Evolutionary conservation across 2,888 invertebrate genomes (phyloP), one percentile per base, ranked within the genome.

Genomic region (Chymomyza amoena): DNA sequence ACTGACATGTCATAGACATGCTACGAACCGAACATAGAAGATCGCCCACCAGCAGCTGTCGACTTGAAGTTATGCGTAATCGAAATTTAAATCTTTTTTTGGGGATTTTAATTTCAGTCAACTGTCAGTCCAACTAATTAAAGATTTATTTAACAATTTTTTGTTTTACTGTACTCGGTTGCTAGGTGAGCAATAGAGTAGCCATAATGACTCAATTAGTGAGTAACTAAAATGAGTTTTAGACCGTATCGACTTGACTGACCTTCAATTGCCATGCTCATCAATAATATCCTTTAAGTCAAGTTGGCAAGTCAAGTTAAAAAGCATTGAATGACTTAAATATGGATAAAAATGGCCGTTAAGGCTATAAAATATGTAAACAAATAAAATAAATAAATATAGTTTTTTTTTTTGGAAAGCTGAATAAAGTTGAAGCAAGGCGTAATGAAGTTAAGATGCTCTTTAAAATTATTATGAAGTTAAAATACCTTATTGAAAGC

Each of bases 131-230:
- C 39, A 45, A 45, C 39, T 45, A 45, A 45, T 45, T 45, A 45
- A 45, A 13, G 13, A 45, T 45, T 45, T 13, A 13, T 45, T 45
- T 13, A 45, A 45, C 13, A 45, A 3, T 45, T 13, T 45, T 45
- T 45, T 45, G n/a, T n/a, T 3, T 45, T 13, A 45, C 39, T 13
- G 39, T 45, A 45, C 39, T 7, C 13, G 39, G 10, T 45, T 13
- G 39, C 10, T 13, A 45, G 13, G 39, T 45, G 39, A 45, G 39
- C 39, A 45, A 45, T 45, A 1, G 36, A 1, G 36, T 9, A 39
- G 39, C 13, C 0, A 78, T 73, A 85, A 84, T 83, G 81, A 75
- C 83, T 45, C 39, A 45, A 45, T 45, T 45, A 45, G 39, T 45
- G 39, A 45, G 10, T 45, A 45, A 45, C 39, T 45, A 1, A 45